Evolutionary conservation across 2,113 vertebrate species (phyloP).

Genomic region (Python bivittatus): DNA sequence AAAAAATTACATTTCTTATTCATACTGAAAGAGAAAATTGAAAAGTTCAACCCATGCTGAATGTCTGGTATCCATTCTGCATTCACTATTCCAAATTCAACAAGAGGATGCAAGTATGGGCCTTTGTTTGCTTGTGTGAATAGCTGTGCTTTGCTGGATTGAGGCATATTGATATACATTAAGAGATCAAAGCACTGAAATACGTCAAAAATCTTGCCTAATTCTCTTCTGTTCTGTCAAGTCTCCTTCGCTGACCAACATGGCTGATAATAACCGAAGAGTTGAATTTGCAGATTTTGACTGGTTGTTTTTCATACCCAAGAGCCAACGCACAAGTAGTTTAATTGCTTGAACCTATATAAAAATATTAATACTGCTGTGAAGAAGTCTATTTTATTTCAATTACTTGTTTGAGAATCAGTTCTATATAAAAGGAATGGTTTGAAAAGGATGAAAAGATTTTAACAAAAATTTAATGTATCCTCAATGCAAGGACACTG

Average conservation of each 20-base stretch:
- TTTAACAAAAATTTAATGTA: neutral
- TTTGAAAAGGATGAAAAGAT: neutral
- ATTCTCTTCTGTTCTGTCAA: slow-evolving; percentile 98
- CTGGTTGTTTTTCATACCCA: slow-evolving; percentile 99
- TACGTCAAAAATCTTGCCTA: slow-evolving; percentile 77
- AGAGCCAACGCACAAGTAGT: slow-evolving; percentile 93
- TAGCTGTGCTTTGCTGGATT: neutral
- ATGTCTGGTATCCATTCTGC: neutral
- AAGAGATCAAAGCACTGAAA: neutral
- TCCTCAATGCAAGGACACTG: neutral
- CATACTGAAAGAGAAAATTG: neutral
- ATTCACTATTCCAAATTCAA: neutral
- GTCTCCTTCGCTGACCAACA: slow-evolving; percentile 98
- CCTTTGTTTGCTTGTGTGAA: neutral
- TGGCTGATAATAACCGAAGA: slow-evolving; percentile 92
- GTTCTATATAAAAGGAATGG: neutral
- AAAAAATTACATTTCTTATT: neutral
- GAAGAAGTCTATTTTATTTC: slow-evolving; percentile 13
- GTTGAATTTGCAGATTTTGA: slow-evolving; percentile 98
- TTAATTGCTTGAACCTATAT: slow-evolving; percentile 97
- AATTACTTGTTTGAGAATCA: neutral
- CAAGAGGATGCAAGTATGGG: neutral
- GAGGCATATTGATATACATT: neutral
- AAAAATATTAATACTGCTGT: slow-evolving; percentile 46
- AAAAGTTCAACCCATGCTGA: neutral